Evolutionary conservation across 1,140 invertebrate species (phyloP), one percentile per base, ranked within the genome.

Genomic region (Rhynchophorus ferrugineus): DNA sequence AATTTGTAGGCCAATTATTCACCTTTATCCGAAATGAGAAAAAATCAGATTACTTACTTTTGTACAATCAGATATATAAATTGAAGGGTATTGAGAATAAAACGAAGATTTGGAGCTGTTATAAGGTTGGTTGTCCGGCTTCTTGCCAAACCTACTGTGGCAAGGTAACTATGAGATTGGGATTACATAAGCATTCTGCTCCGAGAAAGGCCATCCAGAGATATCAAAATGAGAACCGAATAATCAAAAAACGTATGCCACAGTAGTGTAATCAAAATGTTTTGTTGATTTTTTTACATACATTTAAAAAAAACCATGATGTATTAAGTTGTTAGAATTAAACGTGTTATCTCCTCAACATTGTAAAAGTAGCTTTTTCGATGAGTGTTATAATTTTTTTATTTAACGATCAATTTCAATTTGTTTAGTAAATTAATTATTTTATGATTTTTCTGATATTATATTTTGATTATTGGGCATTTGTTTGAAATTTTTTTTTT

Each of bases 51-150:
- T 13, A 56, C 35, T 33, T 63, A 9, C 43, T 63, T 24, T 44
- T 54, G 8, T 53, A 61, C 38, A 50, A 61, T 3, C 61, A 63
- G 16, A 56, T 63, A 13, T 63, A 63, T 35, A 42, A 52, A 43
- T 58, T 56, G 52, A 22, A 48, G 6, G 42, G 59, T 50, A 29
- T 41, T 1, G 42, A 53, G 2, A 49, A 53, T 14, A 21, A 41
- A 7, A 52, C 41, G 11, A 63, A 56, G 24, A 21, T 57, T 2
- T 64, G 62, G 62, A 33, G 38, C 8, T 64, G 62, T 47, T 62
- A 51, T 22, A 56, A 54, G 17, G 29, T 34, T 13, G 44, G 55
- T 6, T 64, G 62, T 21, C 8, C 44, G 3, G 62, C 62, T 2
- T 58, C 56, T 7, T 64, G 60, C 36, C 53, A 59, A 20, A 61